A percentile compares a stretch with the other conserved stretches of the same genome.
These are phyloP conservation scores for Bettongia penicillata DNA, from an alignment of 2,113 vertebrate genomes.

Conservation along the genomic window DNA sequence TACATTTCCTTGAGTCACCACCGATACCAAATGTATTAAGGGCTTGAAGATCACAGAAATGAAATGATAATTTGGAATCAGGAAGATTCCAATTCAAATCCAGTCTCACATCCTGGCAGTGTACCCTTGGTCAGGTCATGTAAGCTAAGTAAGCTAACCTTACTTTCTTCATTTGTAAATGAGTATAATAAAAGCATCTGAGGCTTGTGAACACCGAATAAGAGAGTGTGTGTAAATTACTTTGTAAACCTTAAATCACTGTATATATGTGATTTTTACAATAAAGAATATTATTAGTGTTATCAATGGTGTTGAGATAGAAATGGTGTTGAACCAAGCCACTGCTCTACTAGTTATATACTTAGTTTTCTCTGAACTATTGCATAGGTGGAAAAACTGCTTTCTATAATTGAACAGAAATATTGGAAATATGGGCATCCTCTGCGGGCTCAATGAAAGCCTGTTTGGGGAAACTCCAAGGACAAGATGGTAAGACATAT, in stretches of 20 bases:
- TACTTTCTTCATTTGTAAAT: background rate
- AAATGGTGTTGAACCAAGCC: background rate
- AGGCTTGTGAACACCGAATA: background rate
- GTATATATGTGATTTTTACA: background rate
- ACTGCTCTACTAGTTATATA: background rate
- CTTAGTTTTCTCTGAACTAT: background rate
- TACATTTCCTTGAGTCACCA: background rate
- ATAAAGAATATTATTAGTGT: background rate
- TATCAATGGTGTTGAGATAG: background rate
- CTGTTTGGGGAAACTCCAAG: background rate
- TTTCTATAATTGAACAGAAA: background rate
- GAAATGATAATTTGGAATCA: background rate
- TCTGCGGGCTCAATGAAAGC: background rate
- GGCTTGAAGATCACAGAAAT: background rate
- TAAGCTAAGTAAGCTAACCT: background rate
- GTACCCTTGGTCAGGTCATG: background rate
- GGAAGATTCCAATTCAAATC: background rate
- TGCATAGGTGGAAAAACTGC: background rate
- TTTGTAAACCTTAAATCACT: background rate
- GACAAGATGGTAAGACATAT: background rate
- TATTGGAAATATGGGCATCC: background rate
- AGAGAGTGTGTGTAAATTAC: background rate
- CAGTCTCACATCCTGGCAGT: background rate
- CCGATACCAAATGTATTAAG: background rate
- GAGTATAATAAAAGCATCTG: background rate